Evolutionary conservation across 2,888 invertebrate species (phyloP).

Genomic region (Euplexia lucipara): DNA sequence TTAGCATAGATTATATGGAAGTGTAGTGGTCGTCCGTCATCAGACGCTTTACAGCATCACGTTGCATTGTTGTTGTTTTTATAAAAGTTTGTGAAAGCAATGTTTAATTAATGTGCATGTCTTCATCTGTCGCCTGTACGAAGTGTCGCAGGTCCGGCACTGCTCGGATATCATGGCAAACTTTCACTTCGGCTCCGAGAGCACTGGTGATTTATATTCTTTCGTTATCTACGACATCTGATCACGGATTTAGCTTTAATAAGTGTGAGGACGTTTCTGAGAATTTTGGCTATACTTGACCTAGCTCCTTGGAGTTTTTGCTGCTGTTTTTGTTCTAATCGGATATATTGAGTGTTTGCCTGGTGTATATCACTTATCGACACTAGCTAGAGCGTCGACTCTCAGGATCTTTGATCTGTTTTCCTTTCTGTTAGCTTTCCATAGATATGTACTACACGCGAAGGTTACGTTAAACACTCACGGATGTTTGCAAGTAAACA

Average conservation of each 20-base stretch:
- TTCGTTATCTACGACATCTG: conserved; percentile 80
- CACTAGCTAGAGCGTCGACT: conserved; percentile 32
- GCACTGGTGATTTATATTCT: conserved; percentile 80
- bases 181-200: conserved; percentile 83
- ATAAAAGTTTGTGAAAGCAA: conserved; percentile 77
- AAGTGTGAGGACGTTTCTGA: conserved; percentile 58
- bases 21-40: conserved; percentile 61
- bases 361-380: conserved; percentile 23
- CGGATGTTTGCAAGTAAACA: conserved; percentile 76
- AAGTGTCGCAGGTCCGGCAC: conserved; percentile 78
- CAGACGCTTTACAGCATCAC: conserved; percentile 46
- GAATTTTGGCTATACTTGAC: conserved; percentile 54
- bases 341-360: conserved; percentile 37
- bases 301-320: conserved; percentile 38
- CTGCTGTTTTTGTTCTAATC: conserved; percentile 41
- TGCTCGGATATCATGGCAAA: conserved; percentile 75
- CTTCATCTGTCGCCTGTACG: conserved; percentile 73
- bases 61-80: conserved; percentile 65
- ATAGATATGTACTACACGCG: conserved; percentile 43
- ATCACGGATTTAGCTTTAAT: conserved; percentile 80
- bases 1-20: conserved; percentile 56
- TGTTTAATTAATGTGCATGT: conserved; percentile 78
- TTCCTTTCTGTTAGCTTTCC: conserved; percentile 50
- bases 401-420: conserved; percentile 42
- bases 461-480: conserved; percentile 66